These are phyloP conservation scores for Oligia fasciuncula DNA, from an alignment of 2,888 invertebrate genomes.

Conservation along the genomic window DNA sequence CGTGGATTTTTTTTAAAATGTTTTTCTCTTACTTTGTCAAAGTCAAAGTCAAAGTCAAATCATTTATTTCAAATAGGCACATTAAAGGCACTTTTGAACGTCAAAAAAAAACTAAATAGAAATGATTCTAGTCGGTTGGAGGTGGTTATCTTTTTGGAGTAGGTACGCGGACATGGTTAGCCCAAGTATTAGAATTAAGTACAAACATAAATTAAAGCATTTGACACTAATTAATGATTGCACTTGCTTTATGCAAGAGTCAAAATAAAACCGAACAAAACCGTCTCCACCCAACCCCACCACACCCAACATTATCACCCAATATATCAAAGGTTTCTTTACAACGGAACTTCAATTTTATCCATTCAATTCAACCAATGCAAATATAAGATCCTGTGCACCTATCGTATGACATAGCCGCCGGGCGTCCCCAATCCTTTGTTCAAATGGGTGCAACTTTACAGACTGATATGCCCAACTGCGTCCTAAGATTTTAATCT, in stretches of 20 bases:
- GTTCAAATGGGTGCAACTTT: conserved; percentile 51
- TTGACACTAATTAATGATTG: background rate
- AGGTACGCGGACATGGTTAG: background rate
- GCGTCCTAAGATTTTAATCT: conserved; percentile 33
- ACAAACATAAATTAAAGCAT: too few relatives aligned
- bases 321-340: conserved; percentile 1
- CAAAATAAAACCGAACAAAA: background rate
- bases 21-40: conserved; percentile 23
- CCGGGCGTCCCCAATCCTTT: conserved; percentile 39
- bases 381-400: conserved; percentile 48
- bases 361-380: conserved; percentile 37
- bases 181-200: background rate
- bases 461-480: conserved; percentile 42
- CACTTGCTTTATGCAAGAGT: background rate
- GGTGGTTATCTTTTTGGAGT: conserved; percentile 6
- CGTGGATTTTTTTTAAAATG: conserved; percentile 26
- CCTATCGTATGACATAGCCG: conserved; percentile 45
- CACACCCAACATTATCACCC: background rate
- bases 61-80: too few relatives aligned
- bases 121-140: too few relatives aligned
- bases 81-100: too few relatives aligned
- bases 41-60: too few relatives aligned
- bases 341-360: conserved; percentile 26
- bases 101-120: too few relatives aligned
- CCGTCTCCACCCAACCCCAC: too few relatives aligned